Evolutionary conservation across 2,888 invertebrate genomes (phyloP).

Genomic region (Calephelis perditalis): DNA sequence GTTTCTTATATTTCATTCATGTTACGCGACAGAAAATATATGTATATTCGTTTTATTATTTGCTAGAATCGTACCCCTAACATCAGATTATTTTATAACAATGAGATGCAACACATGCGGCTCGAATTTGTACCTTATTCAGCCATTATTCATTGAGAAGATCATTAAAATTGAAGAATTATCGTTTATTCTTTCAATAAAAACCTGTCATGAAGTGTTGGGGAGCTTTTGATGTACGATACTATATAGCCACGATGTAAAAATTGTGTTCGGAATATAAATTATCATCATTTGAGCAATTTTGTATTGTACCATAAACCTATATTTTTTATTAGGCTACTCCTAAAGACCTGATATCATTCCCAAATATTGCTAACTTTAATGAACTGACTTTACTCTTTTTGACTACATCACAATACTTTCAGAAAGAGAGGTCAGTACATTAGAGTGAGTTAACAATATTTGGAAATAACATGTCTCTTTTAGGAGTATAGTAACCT

Average conservation of each 20-base stretch:
- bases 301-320: too few relatives aligned
- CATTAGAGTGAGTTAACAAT: too few relatives aligned
- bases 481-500: too few relatives aligned
- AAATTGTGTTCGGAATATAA: too few relatives aligned
- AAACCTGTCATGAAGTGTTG: conserved; percentile 24
- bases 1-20: conserved; percentile 50
- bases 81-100: conserved; percentile 69
- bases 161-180: conserved; percentile 61
- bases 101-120: conserved; percentile 63
- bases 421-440: too few relatives aligned
- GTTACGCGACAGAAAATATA: conserved; percentile 43
- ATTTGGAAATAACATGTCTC: too few relatives aligned
- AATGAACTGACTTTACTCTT: too few relatives aligned
- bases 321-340: too few relatives aligned
- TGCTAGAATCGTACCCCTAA: conserved; percentile 62
- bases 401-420: too few relatives aligned
- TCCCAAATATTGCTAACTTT: too few relatives aligned
- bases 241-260: background rate
- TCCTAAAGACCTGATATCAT: too few relatives aligned
- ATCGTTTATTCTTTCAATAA: conserved; percentile 58
- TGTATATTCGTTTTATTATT: conserved; percentile 63
- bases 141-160: conserved; percentile 54
- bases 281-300: too few relatives aligned
- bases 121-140: conserved; percentile 69
- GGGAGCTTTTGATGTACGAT: background rate